Percentiles rank a stretch among this genome's conserved stretches.
These are phyloP conservation scores for Oryzias melastigma DNA, from an alignment of 2,113 vertebrate species.

Conservation along the genomic window DNA sequence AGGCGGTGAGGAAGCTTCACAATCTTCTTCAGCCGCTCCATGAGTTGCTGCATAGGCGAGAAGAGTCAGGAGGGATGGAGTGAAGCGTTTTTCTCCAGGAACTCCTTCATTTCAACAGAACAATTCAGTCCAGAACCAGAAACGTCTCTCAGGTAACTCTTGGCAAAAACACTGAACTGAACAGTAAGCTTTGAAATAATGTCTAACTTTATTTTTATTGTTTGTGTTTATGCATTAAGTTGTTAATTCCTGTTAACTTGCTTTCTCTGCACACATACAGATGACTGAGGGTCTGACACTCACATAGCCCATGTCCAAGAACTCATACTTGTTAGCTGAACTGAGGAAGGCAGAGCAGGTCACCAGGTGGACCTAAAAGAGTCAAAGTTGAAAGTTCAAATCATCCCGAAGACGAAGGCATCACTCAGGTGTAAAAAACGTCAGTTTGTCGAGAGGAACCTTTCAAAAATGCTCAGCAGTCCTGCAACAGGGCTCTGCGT, in stretches of 20 bases:
- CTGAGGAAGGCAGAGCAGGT: constrained; percentile 91
- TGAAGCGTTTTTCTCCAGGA: constrained; percentile 29
- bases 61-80: constrained; percentile 31
- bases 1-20: constrained; percentile 86
- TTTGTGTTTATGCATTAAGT: neutral
- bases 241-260: neutral
- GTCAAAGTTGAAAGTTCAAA: constrained; percentile 10
- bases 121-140: too few relatives aligned
- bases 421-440: neutral
- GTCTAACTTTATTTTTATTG: neutral
- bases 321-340: constrained; percentile 90
- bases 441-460: neutral
- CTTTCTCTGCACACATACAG: neutral
- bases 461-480: neutral
- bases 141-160: too few relatives aligned
- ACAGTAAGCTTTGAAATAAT: too few relatives aligned
- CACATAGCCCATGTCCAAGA: constrained; percentile 92
- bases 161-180: too few relatives aligned
- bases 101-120: constrained; percentile 20
- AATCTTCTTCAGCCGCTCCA: constrained; percentile 88
- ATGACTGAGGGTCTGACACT: constrained; percentile 58
- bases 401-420: neutral
- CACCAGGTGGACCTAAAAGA: constrained; percentile 84
- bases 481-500: neutral
- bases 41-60: constrained; percentile 82